Evolutionary conservation across 2,113 vertebrate genomes (phyloP).

Genomic region (Tupaia tana): DNA sequence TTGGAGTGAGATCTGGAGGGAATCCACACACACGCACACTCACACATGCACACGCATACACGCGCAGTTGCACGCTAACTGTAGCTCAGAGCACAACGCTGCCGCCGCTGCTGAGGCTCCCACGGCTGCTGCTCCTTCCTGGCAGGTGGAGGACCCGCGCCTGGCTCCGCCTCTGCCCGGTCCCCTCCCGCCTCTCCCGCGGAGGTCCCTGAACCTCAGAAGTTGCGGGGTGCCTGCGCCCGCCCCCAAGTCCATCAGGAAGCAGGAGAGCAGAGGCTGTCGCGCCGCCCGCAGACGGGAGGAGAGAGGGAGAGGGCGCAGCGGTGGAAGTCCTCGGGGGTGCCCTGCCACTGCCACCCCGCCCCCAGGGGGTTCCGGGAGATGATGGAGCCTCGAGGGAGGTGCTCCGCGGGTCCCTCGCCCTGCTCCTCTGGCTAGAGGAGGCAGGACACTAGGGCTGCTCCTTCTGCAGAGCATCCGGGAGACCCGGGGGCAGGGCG

Average conservation of each 20-base stretch:
- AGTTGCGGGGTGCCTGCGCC: slow-evolving; percentile 38
- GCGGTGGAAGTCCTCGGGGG: slow-evolving; percentile 49
- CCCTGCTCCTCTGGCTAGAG: slow-evolving; percentile 36
- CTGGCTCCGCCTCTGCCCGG: not conserved
- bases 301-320: not conserved
- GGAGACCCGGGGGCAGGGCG: not conserved
- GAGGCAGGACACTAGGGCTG: not conserved
- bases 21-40: not conserved
- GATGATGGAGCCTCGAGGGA: slow-evolving; percentile 21
- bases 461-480: not conserved
- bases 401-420: not conserved
- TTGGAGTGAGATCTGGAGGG: slow-evolving; percentile 72
- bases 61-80: slow-evolving; percentile 57
- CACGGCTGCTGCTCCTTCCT: not conserved
- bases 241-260: not conserved
- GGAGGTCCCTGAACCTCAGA: not conserved
- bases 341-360: not conserved
- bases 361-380: not conserved
- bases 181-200: not conserved
- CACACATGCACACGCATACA: not conserved
- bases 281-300: not conserved
- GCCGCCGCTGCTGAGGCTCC: not conserved
- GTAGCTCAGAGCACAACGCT: slow-evolving; percentile 60
- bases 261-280: not conserved
- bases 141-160: slow-evolving; percentile 46